phyloP scores from a whole-genome alignment of 1,140 invertebrate genomes.

The Drosophila pachea region DNA sequence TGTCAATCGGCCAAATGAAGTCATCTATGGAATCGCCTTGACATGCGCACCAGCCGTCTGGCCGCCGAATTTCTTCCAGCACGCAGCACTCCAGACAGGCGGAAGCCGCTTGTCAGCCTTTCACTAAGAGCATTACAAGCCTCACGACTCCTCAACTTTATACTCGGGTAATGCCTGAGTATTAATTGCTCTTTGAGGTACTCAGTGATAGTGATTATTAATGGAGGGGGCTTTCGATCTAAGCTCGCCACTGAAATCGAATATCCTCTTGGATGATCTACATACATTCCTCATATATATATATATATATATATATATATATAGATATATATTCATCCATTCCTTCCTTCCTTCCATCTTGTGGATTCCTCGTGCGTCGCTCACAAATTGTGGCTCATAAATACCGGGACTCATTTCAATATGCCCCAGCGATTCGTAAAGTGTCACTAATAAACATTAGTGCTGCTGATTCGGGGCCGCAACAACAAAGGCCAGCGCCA shows the following conservation, averaged over 20 bases:
- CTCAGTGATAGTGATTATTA: no score
- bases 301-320: neutral
- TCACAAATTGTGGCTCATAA: neutral
- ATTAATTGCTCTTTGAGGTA: no score
- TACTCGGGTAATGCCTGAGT: neutral
- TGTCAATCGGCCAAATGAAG: constrained; percentile 62
- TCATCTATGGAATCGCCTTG: constrained; percentile 53
- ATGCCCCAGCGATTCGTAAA: constrained; percentile 40
- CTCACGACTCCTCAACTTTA: neutral
- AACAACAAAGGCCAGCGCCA: constrained; percentile 55
- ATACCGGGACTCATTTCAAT: constrained; percentile 33
- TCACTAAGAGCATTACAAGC: constrained; percentile 3
- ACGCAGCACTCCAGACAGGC: neutral
- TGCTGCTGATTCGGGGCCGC: constrained; percentile 25
- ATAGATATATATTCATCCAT: neutral
- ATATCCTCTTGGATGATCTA: neutral
- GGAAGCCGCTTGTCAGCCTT: neutral
- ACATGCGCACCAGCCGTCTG: constrained; percentile 27
- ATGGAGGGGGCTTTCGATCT: neutral
- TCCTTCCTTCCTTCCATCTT: neutral
- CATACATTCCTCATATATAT: neutral
- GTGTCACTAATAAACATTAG: constrained; percentile 61
- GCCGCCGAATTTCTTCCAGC: neutral
- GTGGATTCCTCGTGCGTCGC: neutral
- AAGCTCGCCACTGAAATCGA: neutral